phyloP scores from a whole-genome alignment of 1,140 invertebrate species.

The Ips nitidus region DNA sequence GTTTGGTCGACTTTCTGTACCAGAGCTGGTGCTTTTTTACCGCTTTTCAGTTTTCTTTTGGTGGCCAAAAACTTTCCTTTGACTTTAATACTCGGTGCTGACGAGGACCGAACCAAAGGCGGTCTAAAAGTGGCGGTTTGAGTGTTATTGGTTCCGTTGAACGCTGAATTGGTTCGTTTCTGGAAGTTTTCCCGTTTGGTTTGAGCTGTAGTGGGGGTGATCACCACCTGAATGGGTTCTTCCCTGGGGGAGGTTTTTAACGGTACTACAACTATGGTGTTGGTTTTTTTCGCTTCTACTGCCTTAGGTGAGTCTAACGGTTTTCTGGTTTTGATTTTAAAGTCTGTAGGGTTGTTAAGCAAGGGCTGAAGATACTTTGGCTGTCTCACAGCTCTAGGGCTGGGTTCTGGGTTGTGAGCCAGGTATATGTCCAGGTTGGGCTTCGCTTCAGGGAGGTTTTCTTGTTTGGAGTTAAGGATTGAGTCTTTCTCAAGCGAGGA shows the following conservation, averaged over 20 bases:
- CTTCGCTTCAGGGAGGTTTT: slow-evolving; percentile 56
- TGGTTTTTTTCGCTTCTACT: slow-evolving; percentile 24
- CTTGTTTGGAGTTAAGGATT: slow-evolving; percentile 57
- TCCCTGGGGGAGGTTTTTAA: slow-evolving; percentile 33
- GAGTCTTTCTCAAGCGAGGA: slow-evolving; percentile 52
- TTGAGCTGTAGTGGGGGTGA: slow-evolving; percentile 45
- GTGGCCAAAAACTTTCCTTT: slow-evolving; percentile 47
- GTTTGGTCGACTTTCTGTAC: slow-evolving; percentile 23
- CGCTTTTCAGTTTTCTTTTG: slow-evolving; percentile 44
- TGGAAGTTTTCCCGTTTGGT: slow-evolving; percentile 47
- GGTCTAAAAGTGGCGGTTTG: slow-evolving; percentile 34
- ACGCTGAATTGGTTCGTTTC: slow-evolving; percentile 49
- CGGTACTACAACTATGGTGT: slow-evolving; percentile 44
- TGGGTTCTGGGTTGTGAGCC: slow-evolving; percentile 50
- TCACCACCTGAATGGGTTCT: slow-evolving; percentile 37
- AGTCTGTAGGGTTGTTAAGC: slow-evolving; percentile 28
- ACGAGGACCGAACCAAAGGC: slow-evolving; percentile 45
- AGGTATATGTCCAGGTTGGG: slow-evolving; percentile 60
- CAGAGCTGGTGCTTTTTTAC: slow-evolving; percentile 29
- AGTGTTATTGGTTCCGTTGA: slow-evolving; percentile 39
- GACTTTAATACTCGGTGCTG: slow-evolving; percentile 43
- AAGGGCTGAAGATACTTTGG: slow-evolving; percentile 44
- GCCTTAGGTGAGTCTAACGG: slow-evolving; percentile 12
- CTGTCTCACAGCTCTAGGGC: not conserved
- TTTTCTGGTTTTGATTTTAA: slow-evolving; percentile 43